phyloP scores from a whole-genome alignment of 2,113 vertebrate species.

The Scophthalmus maximus region DNA sequence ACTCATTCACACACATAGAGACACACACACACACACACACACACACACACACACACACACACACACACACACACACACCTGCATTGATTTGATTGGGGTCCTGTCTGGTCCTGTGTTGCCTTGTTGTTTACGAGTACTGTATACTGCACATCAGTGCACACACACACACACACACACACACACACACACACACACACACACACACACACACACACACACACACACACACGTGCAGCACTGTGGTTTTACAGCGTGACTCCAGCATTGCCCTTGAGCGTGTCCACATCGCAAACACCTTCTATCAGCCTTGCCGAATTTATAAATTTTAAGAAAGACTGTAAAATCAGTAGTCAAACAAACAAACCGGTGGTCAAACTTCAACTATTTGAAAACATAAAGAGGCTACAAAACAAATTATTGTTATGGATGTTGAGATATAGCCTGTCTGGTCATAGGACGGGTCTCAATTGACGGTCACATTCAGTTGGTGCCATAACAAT shows the following conservation, averaged over 20 bases:
- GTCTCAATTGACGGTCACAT: background rate
- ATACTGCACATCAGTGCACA: background rate
- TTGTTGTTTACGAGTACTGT: constrained; percentile 61
- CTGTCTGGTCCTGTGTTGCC: constrained; percentile 49
- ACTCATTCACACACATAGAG: constrained; percentile 1
- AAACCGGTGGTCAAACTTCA: too few relatives aligned
- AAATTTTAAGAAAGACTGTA: constrained; percentile 26
- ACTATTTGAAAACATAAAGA: constrained; percentile 3
- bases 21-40: background rate
- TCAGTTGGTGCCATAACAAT: background rate
- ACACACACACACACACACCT: constrained; percentile 38
- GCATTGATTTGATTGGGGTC: constrained; percentile 61
- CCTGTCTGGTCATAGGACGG: background rate
- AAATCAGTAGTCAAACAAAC: constrained; percentile 24
- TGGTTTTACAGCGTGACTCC: constrained; percentile 47
- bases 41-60: constrained; percentile 20
- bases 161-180: constrained; percentile 1
- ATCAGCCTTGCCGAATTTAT: constrained; percentile 1
- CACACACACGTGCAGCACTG: background rate
- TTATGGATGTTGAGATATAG: background rate
- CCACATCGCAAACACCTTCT: constrained; percentile 24
- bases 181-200: background rate
- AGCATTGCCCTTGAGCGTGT: constrained; percentile 40
- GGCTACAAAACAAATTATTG: background rate
- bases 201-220: background rate